Percentiles rank a stretch among this genome's conserved stretches.
Evolutionary conservation across 2,888 invertebrate species (phyloP).

Genomic region (Alloplasta piceator): DNA sequence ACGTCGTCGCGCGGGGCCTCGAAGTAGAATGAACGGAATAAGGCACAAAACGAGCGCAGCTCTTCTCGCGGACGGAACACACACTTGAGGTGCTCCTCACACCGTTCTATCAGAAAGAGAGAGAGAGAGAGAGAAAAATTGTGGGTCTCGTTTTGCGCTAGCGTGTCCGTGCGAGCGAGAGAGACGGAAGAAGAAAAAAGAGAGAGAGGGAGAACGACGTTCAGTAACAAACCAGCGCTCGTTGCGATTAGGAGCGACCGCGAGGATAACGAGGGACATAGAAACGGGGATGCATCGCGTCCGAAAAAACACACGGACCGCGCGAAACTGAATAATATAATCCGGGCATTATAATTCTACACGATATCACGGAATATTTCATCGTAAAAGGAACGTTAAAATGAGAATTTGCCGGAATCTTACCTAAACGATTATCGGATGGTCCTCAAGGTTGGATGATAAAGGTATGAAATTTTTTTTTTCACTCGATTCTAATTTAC

Average conservation of each 20-base stretch:
- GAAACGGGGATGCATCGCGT: conserved; percentile 58
- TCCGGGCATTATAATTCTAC: conserved; percentile 3
- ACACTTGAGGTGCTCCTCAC: conserved; percentile 51
- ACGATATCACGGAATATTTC: conserved; percentile 30
- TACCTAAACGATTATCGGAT: conserved; percentile 57
- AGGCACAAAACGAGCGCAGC: conserved; percentile 40
- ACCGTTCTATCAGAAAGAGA: neutral
- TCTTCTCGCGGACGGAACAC: conserved; percentile 42
- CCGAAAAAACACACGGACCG: conserved; percentile 48
- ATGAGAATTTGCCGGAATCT: conserved; percentile 65
- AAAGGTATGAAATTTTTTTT: conserved; percentile 40
- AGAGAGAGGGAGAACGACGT: conserved; percentile 36
- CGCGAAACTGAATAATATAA: conserved; percentile 46
- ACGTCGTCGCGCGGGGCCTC: conserved; percentile 37
- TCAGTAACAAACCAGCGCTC: conserved; percentile 66
- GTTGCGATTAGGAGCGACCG: conserved; percentile 62
- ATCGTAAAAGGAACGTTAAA: conserved; percentile 49
- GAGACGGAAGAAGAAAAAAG: conserved; percentile 17
- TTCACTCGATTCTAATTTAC: conserved; percentile 9
- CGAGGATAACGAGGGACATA: conserved; percentile 60
- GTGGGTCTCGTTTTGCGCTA: conserved; percentile 35
- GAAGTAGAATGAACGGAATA: conserved; percentile 13
- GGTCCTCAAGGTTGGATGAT: conserved; percentile 53
- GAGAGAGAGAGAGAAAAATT: neutral
- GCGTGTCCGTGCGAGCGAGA: conserved; percentile 55